phyloP scores from a whole-genome alignment of 2,888 invertebrate genomes.

The Kryphioiulus occultus region DNA sequence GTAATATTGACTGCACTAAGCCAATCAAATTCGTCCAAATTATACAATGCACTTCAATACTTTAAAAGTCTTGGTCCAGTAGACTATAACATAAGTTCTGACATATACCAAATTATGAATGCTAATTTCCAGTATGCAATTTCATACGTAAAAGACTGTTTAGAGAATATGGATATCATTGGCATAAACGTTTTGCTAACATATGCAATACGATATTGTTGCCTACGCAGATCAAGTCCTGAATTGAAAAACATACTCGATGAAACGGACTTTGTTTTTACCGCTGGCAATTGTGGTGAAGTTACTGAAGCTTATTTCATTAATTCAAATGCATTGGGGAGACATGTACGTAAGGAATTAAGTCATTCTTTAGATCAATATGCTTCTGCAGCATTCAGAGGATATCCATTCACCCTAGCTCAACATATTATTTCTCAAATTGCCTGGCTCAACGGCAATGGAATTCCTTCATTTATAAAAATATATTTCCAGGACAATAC shows the following conservation, averaged over 20 bases:
- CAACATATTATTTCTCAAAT: too few relatives aligned
- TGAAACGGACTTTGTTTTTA: too few relatives aligned
- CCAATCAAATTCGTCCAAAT: neutral
- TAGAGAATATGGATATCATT: neutral
- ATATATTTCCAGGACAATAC: too few relatives aligned
- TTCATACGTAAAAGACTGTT: neutral
- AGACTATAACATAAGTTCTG: neutral
- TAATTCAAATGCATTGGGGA: too few relatives aligned
- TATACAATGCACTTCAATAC: neutral
- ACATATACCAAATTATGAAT: neutral
- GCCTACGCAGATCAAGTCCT: fast-evolving
- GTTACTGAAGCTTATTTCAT: too few relatives aligned
- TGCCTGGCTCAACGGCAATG: too few relatives aligned
- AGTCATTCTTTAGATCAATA: too few relatives aligned
- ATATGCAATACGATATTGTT: neutral
- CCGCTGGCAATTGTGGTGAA: too few relatives aligned
- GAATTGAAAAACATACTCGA: neutral
- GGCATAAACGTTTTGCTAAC: neutral
- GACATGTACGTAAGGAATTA: too few relatives aligned
- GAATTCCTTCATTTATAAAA: too few relatives aligned
- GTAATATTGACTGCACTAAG: neutral
- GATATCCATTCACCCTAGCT: too few relatives aligned
- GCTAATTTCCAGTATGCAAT: neutral
- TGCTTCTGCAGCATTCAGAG: too few relatives aligned
- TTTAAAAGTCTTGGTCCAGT: neutral